A percentile compares a stretch with the other conserved stretches of the same genome.
These are phyloP conservation scores for Colistium nudipinnis DNA, from an alignment of 2,113 vertebrate species.

Conservation along the genomic window DNA sequence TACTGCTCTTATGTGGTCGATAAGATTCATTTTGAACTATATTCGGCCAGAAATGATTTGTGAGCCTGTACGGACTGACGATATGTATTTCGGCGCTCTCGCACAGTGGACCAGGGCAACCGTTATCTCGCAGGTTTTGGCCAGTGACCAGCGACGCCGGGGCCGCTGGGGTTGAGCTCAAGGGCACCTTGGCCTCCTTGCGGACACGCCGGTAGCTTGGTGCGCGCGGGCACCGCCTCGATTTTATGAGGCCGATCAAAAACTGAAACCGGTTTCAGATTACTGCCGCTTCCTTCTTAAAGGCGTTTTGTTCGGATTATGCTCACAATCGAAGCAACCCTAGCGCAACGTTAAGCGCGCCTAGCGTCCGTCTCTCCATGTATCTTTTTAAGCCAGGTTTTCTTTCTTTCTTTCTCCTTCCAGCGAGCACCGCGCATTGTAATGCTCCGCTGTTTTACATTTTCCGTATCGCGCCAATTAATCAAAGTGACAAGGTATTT, in stretches of 20 bases:
- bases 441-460: constrained; percentile 71
- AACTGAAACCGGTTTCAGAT: neutral
- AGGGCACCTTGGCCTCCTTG: constrained; percentile 12
- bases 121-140: neutral
- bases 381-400: constrained; percentile 17
- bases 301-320: neutral
- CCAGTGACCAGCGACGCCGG: neutral
- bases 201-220: neutral
- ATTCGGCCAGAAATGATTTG: constrained; percentile 6
- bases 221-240: neutral
- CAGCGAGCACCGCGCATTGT: constrained; percentile 50
- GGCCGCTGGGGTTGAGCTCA: constrained; percentile 18
- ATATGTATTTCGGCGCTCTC: neutral
- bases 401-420: constrained; percentile 42
- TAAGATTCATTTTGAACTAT: constrained; percentile 19
- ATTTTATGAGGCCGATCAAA: too few relatives aligned
- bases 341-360: constrained; percentile 35
- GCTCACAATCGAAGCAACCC: neutral
- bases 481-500: constrained; percentile 81
- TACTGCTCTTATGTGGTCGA: constrained; percentile 5
- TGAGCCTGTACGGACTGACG: neutral
- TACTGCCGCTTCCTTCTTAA: neutral
- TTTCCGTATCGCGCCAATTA: constrained; percentile 75
- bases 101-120: neutral
- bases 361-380: constrained; percentile 22